phyloP scores from a whole-genome alignment of 2,113 vertebrate species.

The Danionella cerebrum region DNA sequence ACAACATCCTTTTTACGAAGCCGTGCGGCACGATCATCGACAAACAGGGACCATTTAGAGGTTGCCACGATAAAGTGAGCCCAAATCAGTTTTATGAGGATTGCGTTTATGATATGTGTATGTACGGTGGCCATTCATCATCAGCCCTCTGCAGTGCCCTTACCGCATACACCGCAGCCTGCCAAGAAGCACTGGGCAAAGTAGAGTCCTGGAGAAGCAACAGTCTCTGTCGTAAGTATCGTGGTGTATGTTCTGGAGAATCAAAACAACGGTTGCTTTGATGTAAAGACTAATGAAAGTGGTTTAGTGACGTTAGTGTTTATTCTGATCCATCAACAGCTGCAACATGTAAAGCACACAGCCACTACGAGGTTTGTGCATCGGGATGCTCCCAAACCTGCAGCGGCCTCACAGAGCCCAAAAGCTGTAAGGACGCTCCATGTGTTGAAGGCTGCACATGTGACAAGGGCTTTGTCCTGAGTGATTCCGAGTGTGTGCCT shows the following conservation, averaged over 20 bases:
- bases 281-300: not conserved
- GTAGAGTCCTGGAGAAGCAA: slow-evolving; percentile 47
- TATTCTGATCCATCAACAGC: slow-evolving; percentile 18
- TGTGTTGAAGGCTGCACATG: slow-evolving; percentile 46
- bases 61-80: slow-evolving; percentile 42
- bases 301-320: not conserved
- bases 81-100: slow-evolving; percentile 45
- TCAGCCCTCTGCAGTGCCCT: slow-evolving; percentile 47
- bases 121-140: slow-evolving; percentile 46
- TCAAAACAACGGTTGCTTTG: too few relatives aligned
- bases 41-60: slow-evolving; percentile 44
- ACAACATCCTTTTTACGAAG: slow-evolving; percentile 28
- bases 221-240: slow-evolving; percentile 54
- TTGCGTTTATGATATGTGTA: slow-evolving; percentile 56
- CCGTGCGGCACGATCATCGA: slow-evolving; percentile 53
- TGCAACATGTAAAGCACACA: slow-evolving; percentile 21
- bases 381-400: slow-evolving; percentile 16
- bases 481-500: slow-evolving; percentile 41
- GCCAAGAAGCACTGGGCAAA: slow-evolving; percentile 38
- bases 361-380: slow-evolving; percentile 29
- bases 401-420: not conserved
- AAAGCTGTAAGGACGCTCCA: not conserved
- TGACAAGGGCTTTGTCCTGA: slow-evolving; percentile 37
- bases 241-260: not conserved
- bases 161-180: slow-evolving; percentile 46